A percentile compares a stretch with the other conserved stretches of the same genome.
phyloP scores from a whole-genome alignment of 2,888 invertebrate genomes.

The Reticulitermes lucifugus region DNA sequence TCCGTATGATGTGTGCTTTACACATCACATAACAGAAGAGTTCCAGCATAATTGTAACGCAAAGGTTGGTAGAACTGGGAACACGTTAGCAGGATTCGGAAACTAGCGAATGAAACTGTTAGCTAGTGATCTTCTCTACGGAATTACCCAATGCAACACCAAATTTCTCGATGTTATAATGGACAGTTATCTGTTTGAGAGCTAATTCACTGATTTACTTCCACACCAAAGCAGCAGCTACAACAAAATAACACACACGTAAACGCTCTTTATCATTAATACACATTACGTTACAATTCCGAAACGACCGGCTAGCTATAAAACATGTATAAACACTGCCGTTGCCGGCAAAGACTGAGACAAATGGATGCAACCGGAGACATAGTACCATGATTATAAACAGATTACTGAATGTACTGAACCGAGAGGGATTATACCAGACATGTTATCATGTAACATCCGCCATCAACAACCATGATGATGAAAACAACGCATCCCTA shows the following conservation, averaged over 20 bases:
- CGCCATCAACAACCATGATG: neutral
- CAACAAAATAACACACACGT: neutral
- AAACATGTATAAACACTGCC: neutral
- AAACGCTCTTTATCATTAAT: neutral
- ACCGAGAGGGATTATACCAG: neutral
- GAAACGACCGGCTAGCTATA: neutral
- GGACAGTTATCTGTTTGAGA: too few species aligned
- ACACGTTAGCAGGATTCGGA: too few species aligned
- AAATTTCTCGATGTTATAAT: too few species aligned
- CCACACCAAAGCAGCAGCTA: too few species aligned
- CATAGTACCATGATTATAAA: neutral
- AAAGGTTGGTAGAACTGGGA: too few species aligned
- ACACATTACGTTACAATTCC: neutral
- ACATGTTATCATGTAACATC: conserved; percentile 1
- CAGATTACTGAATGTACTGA: conserved; percentile 20
- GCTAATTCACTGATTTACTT: too few species aligned
- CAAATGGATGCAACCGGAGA: conserved; percentile 3
- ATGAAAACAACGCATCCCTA: conserved; percentile 5
- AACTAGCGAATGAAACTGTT: too few species aligned
- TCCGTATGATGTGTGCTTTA: too few species aligned
- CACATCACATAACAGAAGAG: too few species aligned
- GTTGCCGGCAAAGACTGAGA: neutral
- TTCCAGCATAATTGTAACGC: too few species aligned
- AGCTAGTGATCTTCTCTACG: too few species aligned
- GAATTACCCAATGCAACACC: too few species aligned